Evolutionary conservation across 1,140 invertebrate species (phyloP).

Genomic region (Diachasma alloeum): DNA sequence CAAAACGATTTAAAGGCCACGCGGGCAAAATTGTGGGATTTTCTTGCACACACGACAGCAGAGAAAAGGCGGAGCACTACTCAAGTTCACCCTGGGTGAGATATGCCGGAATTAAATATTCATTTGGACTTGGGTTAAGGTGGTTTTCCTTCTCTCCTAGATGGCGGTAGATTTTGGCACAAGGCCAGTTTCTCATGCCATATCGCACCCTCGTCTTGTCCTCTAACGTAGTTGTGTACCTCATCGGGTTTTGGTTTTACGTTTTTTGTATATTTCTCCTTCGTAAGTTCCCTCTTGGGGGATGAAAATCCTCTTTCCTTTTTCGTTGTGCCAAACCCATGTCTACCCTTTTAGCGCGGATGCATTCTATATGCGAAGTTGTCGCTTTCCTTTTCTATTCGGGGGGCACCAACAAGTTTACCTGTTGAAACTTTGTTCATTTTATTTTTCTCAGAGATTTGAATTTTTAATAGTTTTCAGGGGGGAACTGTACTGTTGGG

Average conservation of each 20-base stretch:
- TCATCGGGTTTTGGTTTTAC: background rate
- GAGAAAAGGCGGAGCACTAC: slow-evolving; percentile 34
- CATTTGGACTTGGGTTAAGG: slow-evolving; percentile 45
- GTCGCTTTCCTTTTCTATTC: background rate
- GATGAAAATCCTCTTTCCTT: background rate
- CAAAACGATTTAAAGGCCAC: slow-evolving; percentile 11
- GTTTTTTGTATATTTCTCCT: background rate
- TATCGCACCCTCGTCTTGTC: background rate
- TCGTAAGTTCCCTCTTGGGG: background rate
- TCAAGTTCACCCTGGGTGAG: slow-evolving; percentile 33
- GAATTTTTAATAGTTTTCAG: background rate
- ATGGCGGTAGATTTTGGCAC: slow-evolving; percentile 8
- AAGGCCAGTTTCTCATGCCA: slow-evolving; percentile 20
- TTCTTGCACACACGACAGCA: slow-evolving; percentile 12
- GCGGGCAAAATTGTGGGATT: background rate
- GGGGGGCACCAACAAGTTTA: background rate
- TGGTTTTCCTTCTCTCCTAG: slow-evolving; percentile 4
- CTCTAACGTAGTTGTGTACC: background rate
- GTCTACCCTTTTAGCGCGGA: background rate
- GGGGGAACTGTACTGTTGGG: background rate
- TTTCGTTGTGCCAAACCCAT: background rate
- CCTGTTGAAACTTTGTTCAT: background rate
- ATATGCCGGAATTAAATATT: slow-evolving; percentile 59
- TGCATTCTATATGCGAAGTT: background rate
- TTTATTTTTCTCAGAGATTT: background rate